Evolutionary conservation across 2,888 invertebrate species (phyloP), one percentile per base, ranked within the genome.

Genomic region (Eilema griseolum): DNA sequence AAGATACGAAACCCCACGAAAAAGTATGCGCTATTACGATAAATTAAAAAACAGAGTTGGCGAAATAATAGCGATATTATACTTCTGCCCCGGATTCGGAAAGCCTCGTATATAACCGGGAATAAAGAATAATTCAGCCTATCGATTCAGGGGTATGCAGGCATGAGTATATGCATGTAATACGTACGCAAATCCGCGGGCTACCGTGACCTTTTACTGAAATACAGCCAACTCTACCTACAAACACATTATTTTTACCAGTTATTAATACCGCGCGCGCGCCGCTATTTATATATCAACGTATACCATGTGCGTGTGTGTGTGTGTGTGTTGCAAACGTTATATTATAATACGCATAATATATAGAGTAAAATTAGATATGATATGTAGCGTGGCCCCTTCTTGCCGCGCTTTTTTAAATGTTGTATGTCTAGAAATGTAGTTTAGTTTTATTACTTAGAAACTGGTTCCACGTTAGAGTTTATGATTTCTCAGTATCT

Each of bases 161-260:
- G 8, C 52, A 10, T 8, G 10, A 8, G n/a, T 52, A 59, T 8
- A 26, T 59, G 56, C 23, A 23, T 23, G 16, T 28, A 59, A 59
- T 59, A 26, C 7, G 26, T 59, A 26, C 52, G 56, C 23, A 28
- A 46, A 76, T 73, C 76, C 81, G 79, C 72, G 74, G 78, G 85
- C 90, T 86, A 84, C 93, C 92, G 89, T 93, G 94, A 93, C 94
- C 94, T 94, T 94, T 91, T 88, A 88, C 85, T 85, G 79, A 86
- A 88, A 88, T 87, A 88, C 85, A 86, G 37, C 61, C 31, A 76
- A 79, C 81, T 76, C 81, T 82, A 83, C 84, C 85, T 86, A 83
- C 79, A 80, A 85, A 86, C 83, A 83, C 85, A 87, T 88, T 88
- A 88, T 89, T 90, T 89, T 89, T 90, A 92, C 79, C 72, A 82